Conservation (phyloP, 2,113 vertebrate species). For the Pluvianellus socialis region DNA sequence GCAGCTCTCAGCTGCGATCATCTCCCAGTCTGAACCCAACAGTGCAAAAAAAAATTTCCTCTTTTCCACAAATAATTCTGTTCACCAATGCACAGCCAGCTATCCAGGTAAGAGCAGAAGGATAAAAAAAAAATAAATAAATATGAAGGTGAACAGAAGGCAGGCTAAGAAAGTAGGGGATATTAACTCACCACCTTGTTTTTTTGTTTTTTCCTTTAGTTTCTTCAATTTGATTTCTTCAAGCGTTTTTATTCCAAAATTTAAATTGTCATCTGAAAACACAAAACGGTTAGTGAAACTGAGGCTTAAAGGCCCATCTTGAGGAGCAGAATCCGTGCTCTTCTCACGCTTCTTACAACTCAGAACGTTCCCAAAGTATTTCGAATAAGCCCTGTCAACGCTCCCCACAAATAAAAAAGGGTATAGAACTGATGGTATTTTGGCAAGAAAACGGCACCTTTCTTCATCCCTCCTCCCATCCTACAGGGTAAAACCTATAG, state of each 20-base stretch:
- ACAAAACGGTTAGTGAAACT: neutral
- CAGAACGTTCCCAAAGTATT: neutral
- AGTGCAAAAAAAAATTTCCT: neutral
- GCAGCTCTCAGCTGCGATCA: neutral
- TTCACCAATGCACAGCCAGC: neutral
- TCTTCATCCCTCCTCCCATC: neutral
- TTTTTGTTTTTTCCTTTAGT: constrained; percentile 86
- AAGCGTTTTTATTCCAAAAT: constrained; percentile 91
- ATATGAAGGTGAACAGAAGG: neutral
- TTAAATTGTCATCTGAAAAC: constrained; percentile 80
- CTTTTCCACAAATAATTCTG: neutral
- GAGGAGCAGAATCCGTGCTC: neutral
- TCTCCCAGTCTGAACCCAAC: rapidly evolving
- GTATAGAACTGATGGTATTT: rapidly evolving
- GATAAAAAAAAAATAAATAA: neutral
- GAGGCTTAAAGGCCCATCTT: neutral
- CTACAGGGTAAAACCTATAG: neutral
- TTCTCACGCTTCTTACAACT: neutral
- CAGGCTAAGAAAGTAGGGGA: neutral
- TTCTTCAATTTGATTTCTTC: constrained; percentile 92
- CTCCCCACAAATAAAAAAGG: neutral
- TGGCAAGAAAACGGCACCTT: neutral
- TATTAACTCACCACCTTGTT: constrained; percentile 75
- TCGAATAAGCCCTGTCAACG: neutral
- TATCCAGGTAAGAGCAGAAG: neutral